Conservation (phyloP, 2,113 vertebrate genomes). For the Atrichornis clamosus region DNA sequence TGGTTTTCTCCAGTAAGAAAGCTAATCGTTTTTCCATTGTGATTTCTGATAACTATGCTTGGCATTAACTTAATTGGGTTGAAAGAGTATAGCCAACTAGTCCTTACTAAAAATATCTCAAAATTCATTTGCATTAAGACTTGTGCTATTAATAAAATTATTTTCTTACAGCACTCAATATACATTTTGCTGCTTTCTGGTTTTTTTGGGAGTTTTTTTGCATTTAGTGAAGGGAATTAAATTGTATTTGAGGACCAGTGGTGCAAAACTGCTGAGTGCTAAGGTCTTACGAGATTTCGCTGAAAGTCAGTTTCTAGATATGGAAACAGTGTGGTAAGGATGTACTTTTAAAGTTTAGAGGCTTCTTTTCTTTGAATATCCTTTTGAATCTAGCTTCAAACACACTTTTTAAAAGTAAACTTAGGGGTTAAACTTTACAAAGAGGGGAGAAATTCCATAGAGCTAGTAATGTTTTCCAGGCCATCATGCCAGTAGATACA, state of each 20-base stretch:
- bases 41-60: background rate
- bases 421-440: background rate
- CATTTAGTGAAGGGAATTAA: background rate
- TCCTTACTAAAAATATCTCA: background rate
- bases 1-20: background rate
- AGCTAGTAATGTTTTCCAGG: background rate
- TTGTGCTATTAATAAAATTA: background rate
- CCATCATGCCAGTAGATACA: accelerated
- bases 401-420: background rate
- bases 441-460: background rate
- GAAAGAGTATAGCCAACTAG: background rate
- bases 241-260: background rate
- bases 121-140: background rate
- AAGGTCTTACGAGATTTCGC: background rate
- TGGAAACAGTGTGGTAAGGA: background rate
- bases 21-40: background rate
- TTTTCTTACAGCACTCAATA: background rate
- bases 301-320: background rate
- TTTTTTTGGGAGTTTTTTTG: background rate
- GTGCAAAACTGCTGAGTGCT: background rate
- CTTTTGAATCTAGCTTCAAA: background rate
- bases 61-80: background rate
- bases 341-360: background rate
- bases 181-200: background rate
- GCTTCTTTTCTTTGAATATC: background rate